These are phyloP conservation scores for Cynopterus sphinx DNA, from an alignment of 2,797 vertebrate genomes.

Conservation along the genomic window DNA sequence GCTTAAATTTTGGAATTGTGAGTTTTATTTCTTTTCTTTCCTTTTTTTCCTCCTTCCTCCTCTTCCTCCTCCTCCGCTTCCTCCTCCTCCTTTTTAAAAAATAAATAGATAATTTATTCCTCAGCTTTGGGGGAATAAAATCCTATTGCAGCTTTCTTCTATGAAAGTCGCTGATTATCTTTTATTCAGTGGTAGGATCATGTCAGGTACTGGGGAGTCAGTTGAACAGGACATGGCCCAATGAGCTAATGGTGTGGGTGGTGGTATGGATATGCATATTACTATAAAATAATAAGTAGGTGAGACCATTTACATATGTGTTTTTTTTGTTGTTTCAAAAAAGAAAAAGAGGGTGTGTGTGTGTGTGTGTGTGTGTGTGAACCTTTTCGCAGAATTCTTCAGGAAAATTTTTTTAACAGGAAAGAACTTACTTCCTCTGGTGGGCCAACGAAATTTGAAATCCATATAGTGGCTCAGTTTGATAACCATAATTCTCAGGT, in stretches of 20 bases:
- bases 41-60: background rate
- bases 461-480: conserved; percentile 96
- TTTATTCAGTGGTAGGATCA: background rate
- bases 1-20: conserved; percentile 27
- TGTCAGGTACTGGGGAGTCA: background rate
- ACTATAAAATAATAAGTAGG: background rate
- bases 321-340: no score
- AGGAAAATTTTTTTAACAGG: conserved; percentile 82
- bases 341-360: background rate
- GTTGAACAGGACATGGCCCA: background rate
- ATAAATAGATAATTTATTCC: background rate
- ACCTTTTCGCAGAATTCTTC: background rate
- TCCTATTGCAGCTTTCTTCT: background rate
- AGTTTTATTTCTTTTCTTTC: background rate
- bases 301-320: background rate
- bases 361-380: background rate
- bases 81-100: background rate
- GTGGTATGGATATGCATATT: background rate
- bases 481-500: conserved; percentile 99
- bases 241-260: background rate
- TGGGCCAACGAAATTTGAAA: conserved; percentile 96
- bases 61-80: background rate
- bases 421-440: conserved; percentile 92
- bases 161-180: background rate
- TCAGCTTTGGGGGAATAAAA: background rate